Evolutionary conservation across 2,113 vertebrate species (phyloP).

Genomic region (Circaetus cinerascens): DNA sequence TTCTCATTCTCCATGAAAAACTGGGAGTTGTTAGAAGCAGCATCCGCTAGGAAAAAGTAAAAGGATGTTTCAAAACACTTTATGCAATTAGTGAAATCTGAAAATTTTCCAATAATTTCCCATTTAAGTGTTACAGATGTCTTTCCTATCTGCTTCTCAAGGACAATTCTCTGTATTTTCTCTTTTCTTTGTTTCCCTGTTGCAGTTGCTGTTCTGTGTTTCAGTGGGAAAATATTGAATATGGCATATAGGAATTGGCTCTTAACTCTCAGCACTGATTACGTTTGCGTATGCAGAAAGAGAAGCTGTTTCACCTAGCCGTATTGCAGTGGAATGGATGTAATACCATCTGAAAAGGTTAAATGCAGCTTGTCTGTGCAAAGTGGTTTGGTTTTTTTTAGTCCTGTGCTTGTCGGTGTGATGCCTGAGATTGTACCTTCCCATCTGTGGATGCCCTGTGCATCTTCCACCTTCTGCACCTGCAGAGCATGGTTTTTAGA

Average conservation of each 20-base stretch:
- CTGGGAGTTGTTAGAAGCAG: neutral
- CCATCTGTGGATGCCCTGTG: neutral
- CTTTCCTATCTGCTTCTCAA: neutral
- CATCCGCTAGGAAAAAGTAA: neutral
- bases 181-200: neutral
- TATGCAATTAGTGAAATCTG: rapidly evolving
- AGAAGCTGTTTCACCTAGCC: neutral
- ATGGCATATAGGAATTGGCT: neutral
- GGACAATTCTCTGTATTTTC: neutral
- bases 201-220: neutral
- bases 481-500: neutral
- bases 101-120: neutral
- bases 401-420: neutral
- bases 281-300: neutral
- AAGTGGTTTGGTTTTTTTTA: neutral
- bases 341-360: neutral
- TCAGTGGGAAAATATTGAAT: neutral
- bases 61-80: neutral
- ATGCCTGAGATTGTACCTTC: neutral
- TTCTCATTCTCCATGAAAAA: neutral
- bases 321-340: neutral
- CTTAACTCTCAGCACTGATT: neutral
- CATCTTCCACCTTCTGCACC: neutral
- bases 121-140: neutral
- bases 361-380: neutral